Percentiles rank a stretch among this genome's conserved stretches.
These are phyloP conservation scores for Sinohyriopsis cumingii DNA, from an alignment of 2,888 invertebrate genomes.

Conservation along the genomic window DNA sequence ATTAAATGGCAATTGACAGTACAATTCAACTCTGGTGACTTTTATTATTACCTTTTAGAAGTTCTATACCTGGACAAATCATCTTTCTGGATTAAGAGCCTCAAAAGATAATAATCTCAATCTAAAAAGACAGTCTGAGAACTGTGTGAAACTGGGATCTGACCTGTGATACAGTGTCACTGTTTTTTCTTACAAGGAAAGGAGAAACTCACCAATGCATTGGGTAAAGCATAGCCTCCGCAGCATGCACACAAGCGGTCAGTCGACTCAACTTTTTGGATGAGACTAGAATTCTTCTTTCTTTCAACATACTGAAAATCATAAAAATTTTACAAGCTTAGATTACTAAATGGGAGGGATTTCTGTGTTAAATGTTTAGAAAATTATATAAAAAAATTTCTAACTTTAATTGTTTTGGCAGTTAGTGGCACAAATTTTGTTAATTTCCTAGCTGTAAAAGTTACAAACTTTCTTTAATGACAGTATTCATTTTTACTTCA, in stretches of 20 bases:
- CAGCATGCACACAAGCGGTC: conserved; percentile 89
- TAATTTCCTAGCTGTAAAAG: no score
- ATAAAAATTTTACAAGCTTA: neutral
- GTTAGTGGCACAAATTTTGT: no score
- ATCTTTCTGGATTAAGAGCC: no score
- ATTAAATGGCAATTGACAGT: no score
- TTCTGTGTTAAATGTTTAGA: neutral
- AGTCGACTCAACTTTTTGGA: conserved; percentile 90
- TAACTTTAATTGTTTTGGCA: no score
- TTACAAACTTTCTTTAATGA: no score
- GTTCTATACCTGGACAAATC: no score
- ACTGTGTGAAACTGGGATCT: neutral
- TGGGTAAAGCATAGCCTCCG: conserved; percentile 94
- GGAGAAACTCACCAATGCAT: conserved; percentile 86
- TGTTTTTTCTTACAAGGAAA: neutral
- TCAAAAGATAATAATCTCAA: no score
- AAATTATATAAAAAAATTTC: neutral
- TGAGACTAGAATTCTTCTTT: conserved; percentile 93
- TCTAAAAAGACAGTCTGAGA: no score
- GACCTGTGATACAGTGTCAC: neutral
- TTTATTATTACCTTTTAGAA: no score
- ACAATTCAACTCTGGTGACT: no score
- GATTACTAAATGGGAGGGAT: neutral
- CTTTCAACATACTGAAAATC: conserved; percentile 84
- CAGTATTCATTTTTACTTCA: no score